Evolutionary conservation across 2,888 invertebrate genomes (phyloP).

Genomic region (Drosophila fulvimacula): DNA sequence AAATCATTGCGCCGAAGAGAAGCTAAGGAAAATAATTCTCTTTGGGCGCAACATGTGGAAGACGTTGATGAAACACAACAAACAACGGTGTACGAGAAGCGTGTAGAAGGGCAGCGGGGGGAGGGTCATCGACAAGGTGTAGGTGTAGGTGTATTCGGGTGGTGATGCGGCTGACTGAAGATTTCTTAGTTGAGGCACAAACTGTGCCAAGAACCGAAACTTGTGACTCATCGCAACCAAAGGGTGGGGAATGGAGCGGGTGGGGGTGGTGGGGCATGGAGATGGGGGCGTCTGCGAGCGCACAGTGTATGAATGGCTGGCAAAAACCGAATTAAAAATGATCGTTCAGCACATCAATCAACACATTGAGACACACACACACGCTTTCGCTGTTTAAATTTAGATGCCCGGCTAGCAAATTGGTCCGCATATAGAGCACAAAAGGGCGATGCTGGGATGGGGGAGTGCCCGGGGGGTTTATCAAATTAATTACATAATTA

Average conservation of each 20-base stretch:
- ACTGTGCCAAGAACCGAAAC: slow-evolving; percentile 71
- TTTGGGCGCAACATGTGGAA: slow-evolving; percentile 44
- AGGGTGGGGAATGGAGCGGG: not conserved
- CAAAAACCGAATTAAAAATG: slow-evolving; percentile 70
- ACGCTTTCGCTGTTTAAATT: slow-evolving; percentile 37
- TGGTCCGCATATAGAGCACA: slow-evolving; percentile 43
- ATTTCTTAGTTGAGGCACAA: slow-evolving; percentile 62
- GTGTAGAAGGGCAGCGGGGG: not conserved
- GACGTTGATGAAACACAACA: slow-evolving; percentile 26
- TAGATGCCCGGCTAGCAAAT: slow-evolving; percentile 42
- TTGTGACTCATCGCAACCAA: slow-evolving; percentile 59
- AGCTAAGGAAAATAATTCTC: slow-evolving; percentile 19
- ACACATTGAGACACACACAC: slow-evolving; percentile 52
- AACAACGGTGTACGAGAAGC: not conserved
- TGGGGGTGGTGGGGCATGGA: not conserved
- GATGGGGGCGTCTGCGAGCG: not conserved
- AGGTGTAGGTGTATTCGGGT: slow-evolving; percentile 45
- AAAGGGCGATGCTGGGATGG: slow-evolving; percentile 12
- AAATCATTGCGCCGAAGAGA: slow-evolving; percentile 61
- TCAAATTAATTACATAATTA: slow-evolving; percentile 70
- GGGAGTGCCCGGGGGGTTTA: slow-evolving; percentile 4
- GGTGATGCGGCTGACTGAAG: slow-evolving; percentile 65
- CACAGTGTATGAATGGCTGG: slow-evolving; percentile 41
- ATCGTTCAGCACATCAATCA: slow-evolving; percentile 79
- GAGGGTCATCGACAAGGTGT: slow-evolving; percentile 30